Conservation (phyloP, 2,888 invertebrate species). For the Drosophila paranaensis region DNA sequence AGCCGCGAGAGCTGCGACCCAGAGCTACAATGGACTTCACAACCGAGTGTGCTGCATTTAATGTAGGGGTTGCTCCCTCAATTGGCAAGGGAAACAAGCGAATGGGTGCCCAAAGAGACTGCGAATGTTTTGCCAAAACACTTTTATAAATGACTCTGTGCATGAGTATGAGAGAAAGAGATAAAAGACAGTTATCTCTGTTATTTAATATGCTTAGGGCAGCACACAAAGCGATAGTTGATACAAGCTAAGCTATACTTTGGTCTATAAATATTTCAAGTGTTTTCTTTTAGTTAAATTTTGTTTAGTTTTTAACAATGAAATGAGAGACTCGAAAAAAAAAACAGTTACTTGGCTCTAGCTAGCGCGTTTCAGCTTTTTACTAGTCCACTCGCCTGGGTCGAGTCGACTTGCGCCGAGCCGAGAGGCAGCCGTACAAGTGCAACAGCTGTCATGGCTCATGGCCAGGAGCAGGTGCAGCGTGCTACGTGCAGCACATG, state of each 20-base stretch:
- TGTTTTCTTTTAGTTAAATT: conserved; percentile 31
- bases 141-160: not conserved
- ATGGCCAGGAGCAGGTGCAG: conserved; percentile 43
- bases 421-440: conserved; percentile 70
- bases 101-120: conserved; percentile 8
- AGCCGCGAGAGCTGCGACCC: conserved; percentile 9
- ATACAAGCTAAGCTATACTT: not conserved
- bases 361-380: not conserved
- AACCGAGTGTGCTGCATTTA: conserved; percentile 37
- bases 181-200: not conserved
- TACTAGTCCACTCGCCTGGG: conserved; percentile 12
- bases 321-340: not conserved
- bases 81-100: conserved; percentile 13
- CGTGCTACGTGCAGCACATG: conserved; percentile 47
- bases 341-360: conserved; percentile 6
- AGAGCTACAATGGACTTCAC: conserved; percentile 11
- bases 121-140: conserved; percentile 37
- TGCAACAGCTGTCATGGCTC: conserved; percentile 65
- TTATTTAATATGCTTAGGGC: not conserved
- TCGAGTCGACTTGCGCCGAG: not conserved
- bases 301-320: conserved; percentile 32
- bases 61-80: conserved; percentile 61
- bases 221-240: not conserved
- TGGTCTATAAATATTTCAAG: not conserved
- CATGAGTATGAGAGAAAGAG: not conserved